Evolutionary conservation across 2,797 vertebrate species (phyloP).

Genomic region (Furcifer pardalis): DNA sequence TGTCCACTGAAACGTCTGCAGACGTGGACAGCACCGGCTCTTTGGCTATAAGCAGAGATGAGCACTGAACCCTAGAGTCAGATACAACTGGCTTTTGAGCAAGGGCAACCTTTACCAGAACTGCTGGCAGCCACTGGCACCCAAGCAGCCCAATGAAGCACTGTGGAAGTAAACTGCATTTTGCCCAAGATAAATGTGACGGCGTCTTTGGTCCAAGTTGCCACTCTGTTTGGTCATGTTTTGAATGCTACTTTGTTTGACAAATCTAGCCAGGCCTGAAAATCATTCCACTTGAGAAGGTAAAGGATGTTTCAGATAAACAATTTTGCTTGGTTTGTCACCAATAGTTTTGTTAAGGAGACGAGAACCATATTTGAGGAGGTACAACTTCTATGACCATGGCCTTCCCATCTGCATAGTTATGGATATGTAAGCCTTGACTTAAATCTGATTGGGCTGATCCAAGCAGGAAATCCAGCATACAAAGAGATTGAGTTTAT

Average conservation of each 20-base stretch:
- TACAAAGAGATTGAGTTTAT: not conserved
- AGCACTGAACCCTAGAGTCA: too few relatives aligned
- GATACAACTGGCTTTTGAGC: too few relatives aligned
- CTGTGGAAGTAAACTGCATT: not conserved
- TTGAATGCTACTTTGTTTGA: too few relatives aligned
- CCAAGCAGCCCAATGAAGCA: not conserved
- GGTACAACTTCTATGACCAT: not conserved
- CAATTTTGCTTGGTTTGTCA: not conserved
- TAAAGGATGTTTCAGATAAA: not conserved
- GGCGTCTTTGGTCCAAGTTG: too few relatives aligned
- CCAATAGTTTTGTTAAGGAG: not conserved
- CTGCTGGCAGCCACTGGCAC: not conserved
- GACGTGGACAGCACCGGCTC: too few relatives aligned
- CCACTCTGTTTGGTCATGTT: too few relatives aligned
- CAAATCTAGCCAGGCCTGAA: not conserved
- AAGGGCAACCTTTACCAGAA: too few relatives aligned
- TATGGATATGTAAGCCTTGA: not conserved
- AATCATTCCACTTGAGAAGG: not conserved
- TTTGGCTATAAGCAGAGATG: not conserved
- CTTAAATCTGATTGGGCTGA: not conserved
- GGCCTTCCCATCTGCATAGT: not conserved
- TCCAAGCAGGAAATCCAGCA: not conserved
- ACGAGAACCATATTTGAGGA: not conserved
- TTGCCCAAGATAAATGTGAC: too few relatives aligned
- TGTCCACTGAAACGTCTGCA: too few relatives aligned